Conservation (phyloP, 2,888 invertebrate species). For the Sphaerophoria taeniata region DNA sequence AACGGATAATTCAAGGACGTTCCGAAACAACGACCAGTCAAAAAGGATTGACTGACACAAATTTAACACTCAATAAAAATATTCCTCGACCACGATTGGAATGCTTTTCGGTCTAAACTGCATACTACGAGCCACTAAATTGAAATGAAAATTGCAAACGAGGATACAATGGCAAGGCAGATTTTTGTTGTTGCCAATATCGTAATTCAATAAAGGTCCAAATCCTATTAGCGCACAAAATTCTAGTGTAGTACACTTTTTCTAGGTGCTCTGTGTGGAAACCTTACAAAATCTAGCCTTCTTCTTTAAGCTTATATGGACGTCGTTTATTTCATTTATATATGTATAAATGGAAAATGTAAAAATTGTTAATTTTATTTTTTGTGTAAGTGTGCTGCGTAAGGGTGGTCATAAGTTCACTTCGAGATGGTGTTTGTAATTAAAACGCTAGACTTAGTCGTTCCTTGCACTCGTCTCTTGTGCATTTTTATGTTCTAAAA, state of each 20-base stretch:
- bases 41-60: slow-evolving; percentile 33
- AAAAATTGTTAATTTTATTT: slow-evolving; percentile 15
- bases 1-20: slow-evolving; percentile 34
- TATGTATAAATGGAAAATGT: too few species aligned
- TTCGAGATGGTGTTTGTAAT: slow-evolving; percentile 10
- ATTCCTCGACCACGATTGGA: slow-evolving; percentile 28
- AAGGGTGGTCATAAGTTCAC: slow-evolving; percentile 8
- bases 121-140: slow-evolving; percentile 55
- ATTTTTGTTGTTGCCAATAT: neutral
- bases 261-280: slow-evolving; percentile 30
- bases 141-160: slow-evolving; percentile 67
- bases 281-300: slow-evolving; percentile 68
- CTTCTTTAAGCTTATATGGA: slow-evolving; percentile 53
- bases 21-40: neutral
- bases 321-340: slow-evolving; percentile 37
- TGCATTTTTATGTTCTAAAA: neutral
- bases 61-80: slow-evolving; percentile 9
- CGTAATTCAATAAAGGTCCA: slow-evolving; percentile 73
- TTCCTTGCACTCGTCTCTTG: slow-evolving; percentile 40
- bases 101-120: slow-evolving; percentile 52
- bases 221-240: slow-evolving; percentile 62
- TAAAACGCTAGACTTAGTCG: slow-evolving; percentile 14
- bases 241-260: slow-evolving; percentile 51
- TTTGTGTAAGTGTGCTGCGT: slow-evolving; percentile 6
- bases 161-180: slow-evolving; percentile 31